Percentiles rank a stretch among this genome's conserved stretches.
phyloP scores from a whole-genome alignment of 2,888 invertebrate species.

The Schizotus pectinicornis region DNA sequence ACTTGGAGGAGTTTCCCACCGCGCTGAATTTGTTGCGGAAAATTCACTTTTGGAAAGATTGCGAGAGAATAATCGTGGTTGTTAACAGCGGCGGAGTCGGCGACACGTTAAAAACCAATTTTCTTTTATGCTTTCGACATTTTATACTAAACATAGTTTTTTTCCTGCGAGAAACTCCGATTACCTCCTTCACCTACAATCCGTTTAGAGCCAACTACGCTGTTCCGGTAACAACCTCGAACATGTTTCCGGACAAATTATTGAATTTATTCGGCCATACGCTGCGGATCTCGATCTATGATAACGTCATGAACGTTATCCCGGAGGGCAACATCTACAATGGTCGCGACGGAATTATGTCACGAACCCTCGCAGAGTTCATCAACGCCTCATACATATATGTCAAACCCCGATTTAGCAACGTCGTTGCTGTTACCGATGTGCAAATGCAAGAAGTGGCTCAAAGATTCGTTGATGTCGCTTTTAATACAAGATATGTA shows the following conservation, averaged over 20 bases:
- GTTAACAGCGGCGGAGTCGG: constrained; percentile 3
- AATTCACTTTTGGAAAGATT: constrained; percentile 24
- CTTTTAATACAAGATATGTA: constrained; percentile 33
- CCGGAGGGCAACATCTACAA: constrained; percentile 8
- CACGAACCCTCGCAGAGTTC: constrained; percentile 21
- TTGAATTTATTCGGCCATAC: constrained; percentile 22
- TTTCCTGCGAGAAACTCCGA: neutral
- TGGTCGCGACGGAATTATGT: constrained; percentile 29
- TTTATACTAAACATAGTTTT: constrained; percentile 21
- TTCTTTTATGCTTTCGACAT: constrained; percentile 13
- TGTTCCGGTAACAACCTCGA: neutral
- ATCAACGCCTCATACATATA: constrained; percentile 31
- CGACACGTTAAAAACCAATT: neutral
- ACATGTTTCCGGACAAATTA: constrained; percentile 22
- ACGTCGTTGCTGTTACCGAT: constrained; percentile 15
- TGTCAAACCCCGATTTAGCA: constrained; percentile 13
- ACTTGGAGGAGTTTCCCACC: constrained; percentile 6
- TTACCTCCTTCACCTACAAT: constrained; percentile 17
- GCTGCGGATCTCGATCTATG: constrained; percentile 32
- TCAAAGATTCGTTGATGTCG: constrained; percentile 23
- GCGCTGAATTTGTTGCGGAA: constrained; percentile 3
- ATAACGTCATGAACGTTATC: constrained; percentile 24
- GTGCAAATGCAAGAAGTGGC: constrained; percentile 33
- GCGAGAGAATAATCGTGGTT: constrained; percentile 16
- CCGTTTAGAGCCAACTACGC: constrained; percentile 13